Evolutionary conservation across 2,888 invertebrate genomes (phyloP).

Genomic region (Chrysolina oricalcia): DNA sequence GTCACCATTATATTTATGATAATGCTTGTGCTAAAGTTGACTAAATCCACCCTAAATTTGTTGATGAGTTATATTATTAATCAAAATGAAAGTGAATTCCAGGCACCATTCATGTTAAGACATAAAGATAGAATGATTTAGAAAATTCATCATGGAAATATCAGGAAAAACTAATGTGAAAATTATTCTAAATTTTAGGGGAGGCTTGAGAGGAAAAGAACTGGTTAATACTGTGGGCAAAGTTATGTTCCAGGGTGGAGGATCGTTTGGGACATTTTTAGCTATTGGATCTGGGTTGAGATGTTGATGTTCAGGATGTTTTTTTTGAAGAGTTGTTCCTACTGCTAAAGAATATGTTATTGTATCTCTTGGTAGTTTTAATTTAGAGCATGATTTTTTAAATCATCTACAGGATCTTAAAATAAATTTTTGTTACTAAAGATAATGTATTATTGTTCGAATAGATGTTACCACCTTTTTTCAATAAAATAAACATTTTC

Average conservation of each 20-base stretch:
- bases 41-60: too few species aligned
- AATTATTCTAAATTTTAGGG: slow-evolving; percentile 75
- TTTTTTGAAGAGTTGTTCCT: slow-evolving; percentile 26
- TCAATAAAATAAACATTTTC: too few species aligned
- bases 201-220: slow-evolving; percentile 93
- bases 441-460: neutral
- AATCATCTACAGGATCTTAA: slow-evolving; percentile 36
- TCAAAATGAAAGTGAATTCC: too few species aligned
- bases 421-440: slow-evolving; percentile 49
- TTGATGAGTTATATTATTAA: too few species aligned
- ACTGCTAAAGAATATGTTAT: slow-evolving; percentile 37
- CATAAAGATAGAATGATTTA: too few species aligned
- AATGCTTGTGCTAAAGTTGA: too few species aligned
- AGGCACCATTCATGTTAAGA: too few species aligned
- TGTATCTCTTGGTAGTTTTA: slow-evolving; percentile 35
- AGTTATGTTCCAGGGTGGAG: slow-evolving; percentile 97
- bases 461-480: neutral
- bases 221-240: slow-evolving; percentile 95
- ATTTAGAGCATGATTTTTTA: slow-evolving; percentile 39
- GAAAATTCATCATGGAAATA: too few species aligned
- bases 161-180: neutral
- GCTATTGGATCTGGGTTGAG: slow-evolving; percentile 90
- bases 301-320: slow-evolving; percentile 73
- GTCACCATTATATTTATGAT: too few species aligned
- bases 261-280: slow-evolving; percentile 99